A percentile compares a stretch with the other conserved stretches of the same genome.
Evolutionary conservation across 2,113 vertebrate genomes (phyloP).

Genomic region (Gymnocephalus cernua): DNA sequence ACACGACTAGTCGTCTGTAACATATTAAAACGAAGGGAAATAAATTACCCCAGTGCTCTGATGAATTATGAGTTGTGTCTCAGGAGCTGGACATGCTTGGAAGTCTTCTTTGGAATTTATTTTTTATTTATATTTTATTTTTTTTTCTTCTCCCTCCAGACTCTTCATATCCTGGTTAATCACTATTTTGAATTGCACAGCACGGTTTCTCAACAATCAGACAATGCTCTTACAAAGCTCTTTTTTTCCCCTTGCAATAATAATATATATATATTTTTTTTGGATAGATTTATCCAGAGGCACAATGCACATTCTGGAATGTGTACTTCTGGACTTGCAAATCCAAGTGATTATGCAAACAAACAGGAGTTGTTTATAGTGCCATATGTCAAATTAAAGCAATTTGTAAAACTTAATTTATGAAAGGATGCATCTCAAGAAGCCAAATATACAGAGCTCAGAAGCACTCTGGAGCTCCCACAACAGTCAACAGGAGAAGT

Average conservation of each 20-base stretch:
- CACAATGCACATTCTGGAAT: background rate
- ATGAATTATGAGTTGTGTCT: constrained; percentile 95
- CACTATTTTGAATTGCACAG: background rate
- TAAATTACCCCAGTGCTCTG: constrained; percentile 91
- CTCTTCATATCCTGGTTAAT: constrained; percentile 34
- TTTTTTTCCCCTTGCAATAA: too few relatives aligned
- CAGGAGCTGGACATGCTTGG: constrained; percentile 64
- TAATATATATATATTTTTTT: too few relatives aligned
- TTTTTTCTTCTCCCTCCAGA: background rate
- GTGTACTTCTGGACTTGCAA: background rate
- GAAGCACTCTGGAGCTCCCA: background rate
- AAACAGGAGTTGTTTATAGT: background rate
- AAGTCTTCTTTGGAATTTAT: constrained; percentile 64
- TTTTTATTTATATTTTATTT: background rate
- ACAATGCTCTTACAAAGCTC: background rate
- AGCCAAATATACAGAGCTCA: background rate
- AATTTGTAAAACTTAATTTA: background rate
- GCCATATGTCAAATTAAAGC: background rate
- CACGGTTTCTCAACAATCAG: background rate
- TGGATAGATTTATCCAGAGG: background rate
- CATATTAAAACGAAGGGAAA: constrained; percentile 98
- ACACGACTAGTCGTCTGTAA: constrained; percentile 95
- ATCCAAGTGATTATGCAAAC: background rate
- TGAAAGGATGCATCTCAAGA: background rate
- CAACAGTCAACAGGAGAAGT: background rate